phyloP scores from a whole-genome alignment of 2,797 vertebrate species.

The Chrosomus eos region DNA sequence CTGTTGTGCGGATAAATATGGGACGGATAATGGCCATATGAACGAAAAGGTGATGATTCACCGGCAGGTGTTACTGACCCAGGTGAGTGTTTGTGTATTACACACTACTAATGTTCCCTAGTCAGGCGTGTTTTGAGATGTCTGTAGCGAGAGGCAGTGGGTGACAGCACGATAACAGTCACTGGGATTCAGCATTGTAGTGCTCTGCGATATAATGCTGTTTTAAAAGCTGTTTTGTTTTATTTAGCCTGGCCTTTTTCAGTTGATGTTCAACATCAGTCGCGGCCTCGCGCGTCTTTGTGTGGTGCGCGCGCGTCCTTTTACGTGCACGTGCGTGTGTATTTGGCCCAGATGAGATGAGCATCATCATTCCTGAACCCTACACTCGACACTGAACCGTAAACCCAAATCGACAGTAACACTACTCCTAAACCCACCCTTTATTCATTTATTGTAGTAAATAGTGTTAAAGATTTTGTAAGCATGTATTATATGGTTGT shows the following conservation, averaged over 20 bases:
- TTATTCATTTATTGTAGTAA: neutral
- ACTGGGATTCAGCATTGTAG: neutral
- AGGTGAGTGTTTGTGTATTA: constrained; percentile 56
- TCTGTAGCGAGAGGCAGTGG: neutral
- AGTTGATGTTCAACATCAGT: constrained; percentile 5
- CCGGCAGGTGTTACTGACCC: constrained; percentile 67
- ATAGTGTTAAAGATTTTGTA: neutral
- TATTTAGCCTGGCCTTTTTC: neutral
- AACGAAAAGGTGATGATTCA: constrained; percentile 65
- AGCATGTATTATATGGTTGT: neutral
- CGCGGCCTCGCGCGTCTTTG: constrained; percentile 44
- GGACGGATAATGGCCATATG: constrained; percentile 38
- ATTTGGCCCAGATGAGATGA: constrained; percentile 21
- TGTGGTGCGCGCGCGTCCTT: neutral
- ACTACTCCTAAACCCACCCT: neutral
- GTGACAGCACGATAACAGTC: neutral
- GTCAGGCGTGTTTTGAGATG: neutral
- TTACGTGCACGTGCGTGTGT: constrained; percentile 31
- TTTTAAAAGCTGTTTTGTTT: neutral
- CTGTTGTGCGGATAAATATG: constrained; percentile 33
- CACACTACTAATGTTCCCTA: constrained; percentile 26
- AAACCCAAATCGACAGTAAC: too few species aligned
- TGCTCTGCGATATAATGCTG: neutral
- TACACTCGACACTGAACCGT: neutral
- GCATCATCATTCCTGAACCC: neutral